Base-by-base conservation (phyloP, 2,888 invertebrate species). In the Sarcophaga rosellei region DNA sequence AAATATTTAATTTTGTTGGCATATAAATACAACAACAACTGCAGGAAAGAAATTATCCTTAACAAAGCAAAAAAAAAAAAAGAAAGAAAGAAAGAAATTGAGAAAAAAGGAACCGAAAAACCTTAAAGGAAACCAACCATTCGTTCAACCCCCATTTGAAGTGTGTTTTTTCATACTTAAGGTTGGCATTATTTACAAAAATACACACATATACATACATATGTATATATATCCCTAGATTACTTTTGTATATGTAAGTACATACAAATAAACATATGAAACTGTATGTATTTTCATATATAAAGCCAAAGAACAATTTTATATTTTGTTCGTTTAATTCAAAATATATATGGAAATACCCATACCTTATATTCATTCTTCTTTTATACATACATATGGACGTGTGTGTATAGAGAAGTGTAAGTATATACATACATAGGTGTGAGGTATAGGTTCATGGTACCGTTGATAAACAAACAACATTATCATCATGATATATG, bases 91-190 rank as follows among this genome's bases (percentile, higher is more conserved):
- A 62, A 74, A 21, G 4, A 75, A 45, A 21, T 12, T 23, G 44
- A 53, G 57, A 57, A 66, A 65, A 44, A 70, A 59, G 15, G 35
- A 21, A 4, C 62, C 53, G 11, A 72, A 44, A 66, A 66, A 66
- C 66, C 44, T 66, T 66, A 44, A 66, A 66, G 66, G 35, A 66
- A 25, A 66, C 66, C 66, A 68, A 66, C 66, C 66, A 68, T 21
- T 61, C 53, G 15, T 80, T 76, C 86, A 83, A 65, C 81, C 84
- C 86, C 25, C 63, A 17, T 44, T 77, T 80, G 44, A 72, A 72
- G 61, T 73, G 63, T 44, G 12, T 78, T 65, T 59, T 44, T 81
- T 75, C 53, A 57, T 72, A 25, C 73, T 25, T 47, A 66, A 68
- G 61, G 17, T 62, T 61, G 44, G 21, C 44, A 72, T 65, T 10